Evolutionary conservation across 2,888 invertebrate species (phyloP), one percentile per base, ranked within the genome.

Genomic region (Xylophagus ater): DNA sequence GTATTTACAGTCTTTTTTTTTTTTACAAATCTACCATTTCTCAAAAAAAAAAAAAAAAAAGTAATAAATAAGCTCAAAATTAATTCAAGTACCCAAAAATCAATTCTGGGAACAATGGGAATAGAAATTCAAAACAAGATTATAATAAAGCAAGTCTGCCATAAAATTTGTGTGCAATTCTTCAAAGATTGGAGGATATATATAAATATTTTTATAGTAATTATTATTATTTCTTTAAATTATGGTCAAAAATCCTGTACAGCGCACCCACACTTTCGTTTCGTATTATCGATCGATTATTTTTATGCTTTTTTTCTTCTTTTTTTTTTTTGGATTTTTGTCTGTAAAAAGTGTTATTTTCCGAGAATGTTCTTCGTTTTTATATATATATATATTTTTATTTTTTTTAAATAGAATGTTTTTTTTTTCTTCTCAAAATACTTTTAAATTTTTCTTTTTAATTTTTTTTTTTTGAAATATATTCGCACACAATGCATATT

Each of bases 221-320:
- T 19, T 19, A 20, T 18, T 15, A 26, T 7, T 4, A 13, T 12
- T n/a, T n/a, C n/a, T n/a, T n/a, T n/a, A n/a, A n/a, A n/a, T n/a
- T 37, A 50, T 52, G 51, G 51, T 52, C 51, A 52, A 52, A 52
- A 49, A 52, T 52, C 50, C 51, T 52, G 51, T 51, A 45, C 45
- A 42, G 26, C 26, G 35, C 45, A 44, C 47, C 50, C 47, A 45
- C 47, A 50, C 49, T 49, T 47, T 43, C 31, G 34, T 26, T 38
- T 28, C 43, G 37, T 30, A 37, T 10, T 37, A 29, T 37, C 21
- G 29, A 21, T 9, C 29, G 37, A 30, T 40, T 34, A 23, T 38
- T 41, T 34, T 44, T 40, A 35, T 32, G 30, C 13, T 8, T 5
- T 26, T 26, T 12, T n/a, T n/a, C n/a, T n/a, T 43, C 25, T 40